These are phyloP conservation scores for Pomacea canaliculata DNA, from an alignment of 2,888 invertebrate species.

Conservation along the genomic window DNA sequence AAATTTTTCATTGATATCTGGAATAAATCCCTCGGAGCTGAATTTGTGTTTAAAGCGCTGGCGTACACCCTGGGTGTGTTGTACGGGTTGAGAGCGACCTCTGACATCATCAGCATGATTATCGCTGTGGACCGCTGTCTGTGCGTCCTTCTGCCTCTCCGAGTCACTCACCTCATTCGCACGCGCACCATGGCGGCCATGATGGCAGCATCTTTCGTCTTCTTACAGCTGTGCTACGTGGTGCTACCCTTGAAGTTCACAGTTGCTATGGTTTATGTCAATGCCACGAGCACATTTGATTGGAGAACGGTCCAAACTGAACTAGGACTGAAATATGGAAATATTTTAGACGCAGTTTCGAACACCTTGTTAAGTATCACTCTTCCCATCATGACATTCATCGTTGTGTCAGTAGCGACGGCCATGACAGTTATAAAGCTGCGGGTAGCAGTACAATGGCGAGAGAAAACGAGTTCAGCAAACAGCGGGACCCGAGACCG, in stretches of 20 bases:
- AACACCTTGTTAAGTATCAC: background rate
- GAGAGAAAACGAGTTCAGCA: background rate
- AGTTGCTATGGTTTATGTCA: background rate
- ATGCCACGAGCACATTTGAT: background rate
- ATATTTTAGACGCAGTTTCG: background rate
- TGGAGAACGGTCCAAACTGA: constrained; percentile 6
- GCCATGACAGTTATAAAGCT: constrained; percentile 10
- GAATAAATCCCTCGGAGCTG: background rate
- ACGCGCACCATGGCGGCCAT: constrained; percentile 6
- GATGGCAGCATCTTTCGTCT: background rate
- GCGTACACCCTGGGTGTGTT: constrained; percentile 8
- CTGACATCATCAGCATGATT: constrained; percentile 15
- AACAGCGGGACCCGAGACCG: background rate
- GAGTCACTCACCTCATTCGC: background rate
- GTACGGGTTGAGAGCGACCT: constrained; percentile 6
- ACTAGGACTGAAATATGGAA: too few species aligned
- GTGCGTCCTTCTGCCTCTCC: constrained; percentile 12
- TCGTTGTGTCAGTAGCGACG: constrained; percentile 5
- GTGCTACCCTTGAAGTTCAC: background rate
- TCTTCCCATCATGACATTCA: constrained; percentile 7
- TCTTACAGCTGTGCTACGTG: constrained; percentile 6
- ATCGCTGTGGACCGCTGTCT: constrained; percentile 17
- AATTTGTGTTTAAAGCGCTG: background rate
- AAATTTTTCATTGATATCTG: background rate
- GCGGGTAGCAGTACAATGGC: background rate